A percentile compares a stretch with the other conserved stretches of the same genome.
phyloP scores from a whole-genome alignment of 1,140 invertebrate genomes.

The Camponotus pennsylvanicus region DNA sequence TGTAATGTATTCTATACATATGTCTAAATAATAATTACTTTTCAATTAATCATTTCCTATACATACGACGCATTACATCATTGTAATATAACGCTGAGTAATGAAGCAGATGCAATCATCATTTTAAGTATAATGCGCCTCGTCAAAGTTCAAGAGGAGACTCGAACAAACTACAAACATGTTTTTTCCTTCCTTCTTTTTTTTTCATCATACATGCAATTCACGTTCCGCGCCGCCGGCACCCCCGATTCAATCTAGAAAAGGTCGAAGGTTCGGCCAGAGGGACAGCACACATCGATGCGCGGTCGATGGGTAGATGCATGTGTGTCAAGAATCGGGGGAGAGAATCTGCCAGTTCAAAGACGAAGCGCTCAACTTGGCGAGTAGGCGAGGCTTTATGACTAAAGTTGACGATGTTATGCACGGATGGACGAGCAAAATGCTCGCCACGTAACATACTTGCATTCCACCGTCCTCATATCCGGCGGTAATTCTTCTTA shows the following conservation, averaged over 20 bases:
- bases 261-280: slow-evolving; percentile 60
- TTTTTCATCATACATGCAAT: slow-evolving; percentile 69
- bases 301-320: slow-evolving; percentile 50
- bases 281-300: slow-evolving; percentile 46
- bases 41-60: background rate
- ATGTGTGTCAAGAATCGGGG: slow-evolving; percentile 61
- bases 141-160: slow-evolving; percentile 37
- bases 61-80: background rate
- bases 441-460: slow-evolving; percentile 63
- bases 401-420: slow-evolving; percentile 65
- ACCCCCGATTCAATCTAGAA: slow-evolving; percentile 72
- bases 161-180: background rate
- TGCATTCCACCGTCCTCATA: slow-evolving; percentile 37
- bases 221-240: slow-evolving; percentile 64
- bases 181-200: background rate
- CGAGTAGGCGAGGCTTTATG: slow-evolving; percentile 62
- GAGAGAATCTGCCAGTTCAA: slow-evolving; percentile 20
- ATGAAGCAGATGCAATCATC: slow-evolving; percentile 25
- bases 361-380: slow-evolving; percentile 36
- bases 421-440: slow-evolving; percentile 64
- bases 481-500: slow-evolving; percentile 45
- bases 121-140: background rate
- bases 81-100: slow-evolving; percentile 15
- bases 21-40: background rate
- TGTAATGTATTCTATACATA: background rate